Evolutionary conservation across 2,888 invertebrate species (phyloP).

Genomic region (Acanthosepion esculentum): DNA sequence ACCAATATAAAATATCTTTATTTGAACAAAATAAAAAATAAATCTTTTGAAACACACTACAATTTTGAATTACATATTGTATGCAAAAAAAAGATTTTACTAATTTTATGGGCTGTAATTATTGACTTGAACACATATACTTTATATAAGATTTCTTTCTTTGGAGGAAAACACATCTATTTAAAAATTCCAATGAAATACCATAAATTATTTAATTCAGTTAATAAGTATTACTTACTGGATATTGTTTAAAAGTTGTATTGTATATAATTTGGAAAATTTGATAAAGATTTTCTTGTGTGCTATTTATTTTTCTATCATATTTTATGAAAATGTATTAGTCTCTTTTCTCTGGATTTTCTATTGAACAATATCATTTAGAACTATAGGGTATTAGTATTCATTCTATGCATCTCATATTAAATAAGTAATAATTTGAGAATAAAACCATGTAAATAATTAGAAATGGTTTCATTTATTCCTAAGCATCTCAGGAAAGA

Average conservation of each 20-base stretch:
- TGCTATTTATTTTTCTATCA: background rate
- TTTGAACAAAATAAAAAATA: background rate
- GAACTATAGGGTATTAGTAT: background rate
- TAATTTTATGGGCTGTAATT: background rate
- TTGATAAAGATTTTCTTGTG: background rate
- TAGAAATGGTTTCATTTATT: background rate
- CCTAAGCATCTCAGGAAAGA: background rate
- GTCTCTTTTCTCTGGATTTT: background rate
- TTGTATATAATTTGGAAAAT: background rate
- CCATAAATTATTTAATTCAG: background rate
- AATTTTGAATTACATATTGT: background rate
- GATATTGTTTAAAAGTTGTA: background rate
- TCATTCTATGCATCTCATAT: background rate
- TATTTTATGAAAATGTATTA: background rate
- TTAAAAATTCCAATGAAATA: no score
- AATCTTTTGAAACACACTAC: background rate
- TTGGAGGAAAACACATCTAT: background rate
- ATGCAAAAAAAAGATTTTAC: background rate
- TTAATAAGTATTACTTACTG: background rate
- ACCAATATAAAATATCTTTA: background rate
- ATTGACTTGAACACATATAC: background rate
- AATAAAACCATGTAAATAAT: background rate
- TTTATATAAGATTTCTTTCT: background rate
- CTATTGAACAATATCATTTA: background rate
- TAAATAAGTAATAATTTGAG: background rate